phyloP scores from a whole-genome alignment of 1,140 invertebrate genomes.

The Drosophila micromelanica region DNA sequence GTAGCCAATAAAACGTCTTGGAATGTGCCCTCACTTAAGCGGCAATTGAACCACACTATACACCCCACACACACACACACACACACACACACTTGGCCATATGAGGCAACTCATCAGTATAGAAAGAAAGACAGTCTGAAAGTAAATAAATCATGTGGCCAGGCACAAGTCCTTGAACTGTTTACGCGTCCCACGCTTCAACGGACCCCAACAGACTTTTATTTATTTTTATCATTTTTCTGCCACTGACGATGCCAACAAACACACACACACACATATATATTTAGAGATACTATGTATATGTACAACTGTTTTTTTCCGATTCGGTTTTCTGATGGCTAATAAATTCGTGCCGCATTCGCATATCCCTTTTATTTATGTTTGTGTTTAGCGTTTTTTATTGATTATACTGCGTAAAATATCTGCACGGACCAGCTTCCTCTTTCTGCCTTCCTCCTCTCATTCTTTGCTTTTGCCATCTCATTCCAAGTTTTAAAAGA shows the following conservation, averaged over 20 bases:
- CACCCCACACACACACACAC: constrained; percentile 13
- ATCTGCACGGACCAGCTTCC: neutral
- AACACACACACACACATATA: constrained; percentile 9
- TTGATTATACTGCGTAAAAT: constrained; percentile 63
- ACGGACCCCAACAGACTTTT: constrained; percentile 50
- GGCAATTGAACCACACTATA: constrained; percentile 51
- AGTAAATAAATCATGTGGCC: constrained; percentile 77
- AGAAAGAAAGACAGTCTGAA: constrained; percentile 59
- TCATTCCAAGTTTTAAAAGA: constrained; percentile 33
- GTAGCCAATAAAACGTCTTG: constrained; percentile 75
- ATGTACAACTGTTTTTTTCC: constrained; percentile 38
- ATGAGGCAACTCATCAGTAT: constrained; percentile 42
- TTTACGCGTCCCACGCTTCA: constrained; percentile 57
- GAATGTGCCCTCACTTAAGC: constrained; percentile 57
- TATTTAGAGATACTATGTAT: neutral
- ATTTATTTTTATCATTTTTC: constrained; percentile 69
- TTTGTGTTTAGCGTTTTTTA: constrained; percentile 69
- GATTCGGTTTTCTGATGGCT: constrained; percentile 54
- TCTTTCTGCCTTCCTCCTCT: neutral
- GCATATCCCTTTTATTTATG: constrained; percentile 70
- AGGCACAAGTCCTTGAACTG: constrained; percentile 67
- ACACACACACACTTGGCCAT: neutral
- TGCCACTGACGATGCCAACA: constrained; percentile 32
- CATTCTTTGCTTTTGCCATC: too few species aligned
- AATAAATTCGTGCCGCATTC: constrained; percentile 57